Base-by-base conservation (phyloP, 2,888 invertebrate species). In the Hirtodrosophila confusa region DNA sequence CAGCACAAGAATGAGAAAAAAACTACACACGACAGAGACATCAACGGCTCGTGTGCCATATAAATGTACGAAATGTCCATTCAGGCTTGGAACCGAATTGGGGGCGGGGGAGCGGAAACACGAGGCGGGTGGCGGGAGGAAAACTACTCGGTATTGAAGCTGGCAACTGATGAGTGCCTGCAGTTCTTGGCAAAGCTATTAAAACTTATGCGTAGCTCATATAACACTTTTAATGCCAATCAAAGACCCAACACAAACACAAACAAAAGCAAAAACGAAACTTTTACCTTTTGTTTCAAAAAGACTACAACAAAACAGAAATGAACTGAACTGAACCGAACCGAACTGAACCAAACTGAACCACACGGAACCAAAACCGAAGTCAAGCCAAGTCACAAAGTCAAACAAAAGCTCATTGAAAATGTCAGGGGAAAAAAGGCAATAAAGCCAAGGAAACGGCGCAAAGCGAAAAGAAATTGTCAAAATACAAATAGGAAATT, bases 141-240 rank as follows among this genome's bases (percentile, higher is more conserved):
- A 36, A 24, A 35, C 36, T 27, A 29, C 39, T 12, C 39, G 31
- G 47, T 31, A 33, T 44, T 37, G 36, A 24, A 24, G 33, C 35
- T 49, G 45, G 45, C 33, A 33, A 60, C 61, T 57, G 64, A 64
- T 41, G 60, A 60, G 33, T 61, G 66, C 50, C 50, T 62, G 63
- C 63, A 62, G 62, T 66, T 66, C 55, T 62, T 66, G 62, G 55
- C 60, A 60, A 77, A 77, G 73, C 77, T 80, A 77, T 80, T 77
- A 77, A 77, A 77, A 77, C 80, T 77, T 80, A 61, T 77, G 65
- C 61, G 77, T 79, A 68, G 64, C 73, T 73, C 64, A 77, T 80
- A 69, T 80, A 80, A 73, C 74, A 77, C 74, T 80, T 80, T 77
- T 77, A 80, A 80, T 77, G 77, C 80, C 77, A 77, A 77, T 77